These are phyloP conservation scores for Clupea harengus DNA, from an alignment of 2,113 vertebrate species.

Conservation along the genomic window DNA sequence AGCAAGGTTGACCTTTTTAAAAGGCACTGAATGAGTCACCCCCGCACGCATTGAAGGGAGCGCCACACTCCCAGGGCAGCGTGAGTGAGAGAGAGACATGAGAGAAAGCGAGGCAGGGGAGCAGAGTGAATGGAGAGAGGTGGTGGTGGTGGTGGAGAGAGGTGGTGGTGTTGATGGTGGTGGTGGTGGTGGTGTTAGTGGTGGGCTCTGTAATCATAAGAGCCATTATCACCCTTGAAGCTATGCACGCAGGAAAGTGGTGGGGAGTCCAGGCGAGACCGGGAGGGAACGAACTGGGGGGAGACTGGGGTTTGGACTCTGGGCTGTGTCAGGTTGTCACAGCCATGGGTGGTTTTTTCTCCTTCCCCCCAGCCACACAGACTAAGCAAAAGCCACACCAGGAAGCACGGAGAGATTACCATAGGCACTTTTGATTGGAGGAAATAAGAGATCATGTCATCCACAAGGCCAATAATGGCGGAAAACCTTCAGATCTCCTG, in stretches of 20 bases:
- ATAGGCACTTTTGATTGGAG: slow-evolving; percentile 38
- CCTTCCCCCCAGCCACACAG: background rate
- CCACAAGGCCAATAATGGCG: slow-evolving; percentile 33
- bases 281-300: background rate
- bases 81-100: background rate
- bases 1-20: background rate
- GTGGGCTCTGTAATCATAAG: background rate
- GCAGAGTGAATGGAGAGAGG: background rate
- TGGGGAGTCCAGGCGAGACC: background rate
- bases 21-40: background rate
- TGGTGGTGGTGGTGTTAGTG: background rate
- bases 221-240: background rate
- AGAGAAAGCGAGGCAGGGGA: background rate
- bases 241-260: background rate
- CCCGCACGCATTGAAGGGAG: background rate
- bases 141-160: background rate
- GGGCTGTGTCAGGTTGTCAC: slow-evolving; percentile 6
- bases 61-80: background rate
- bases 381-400: background rate
- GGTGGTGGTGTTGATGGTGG: no score
- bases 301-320: background rate
- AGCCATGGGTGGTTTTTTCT: background rate
- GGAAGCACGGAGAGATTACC: slow-evolving; percentile 30
- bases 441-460: slow-evolving; percentile 42
- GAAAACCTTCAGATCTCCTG: slow-evolving; percentile 25